Percentiles rank a stretch among this genome's conserved stretches.
These are phyloP conservation scores for Passerina amoena DNA, from an alignment of 2,113 vertebrate species.

Conservation along the genomic window DNA sequence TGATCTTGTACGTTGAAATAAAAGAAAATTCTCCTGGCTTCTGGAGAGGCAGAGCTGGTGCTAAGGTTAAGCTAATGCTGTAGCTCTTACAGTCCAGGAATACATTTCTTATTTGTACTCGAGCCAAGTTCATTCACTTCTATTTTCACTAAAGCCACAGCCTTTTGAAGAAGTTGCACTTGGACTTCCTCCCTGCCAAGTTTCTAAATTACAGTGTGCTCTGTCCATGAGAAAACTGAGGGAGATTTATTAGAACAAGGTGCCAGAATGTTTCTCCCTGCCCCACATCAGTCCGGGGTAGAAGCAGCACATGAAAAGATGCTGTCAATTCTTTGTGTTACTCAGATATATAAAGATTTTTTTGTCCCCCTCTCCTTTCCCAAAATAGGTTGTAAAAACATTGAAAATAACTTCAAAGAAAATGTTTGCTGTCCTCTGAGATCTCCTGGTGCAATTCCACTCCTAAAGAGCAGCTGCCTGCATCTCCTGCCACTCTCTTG, in stretches of 20 bases:
- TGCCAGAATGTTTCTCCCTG: conserved; percentile 8
- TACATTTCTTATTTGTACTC: conserved; percentile 11
- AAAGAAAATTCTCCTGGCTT: background rate
- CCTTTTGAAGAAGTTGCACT: conserved; percentile 59
- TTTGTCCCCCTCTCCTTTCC: background rate
- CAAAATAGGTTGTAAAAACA: background rate
- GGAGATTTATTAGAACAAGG: conserved; percentile 56
- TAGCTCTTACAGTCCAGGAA: background rate
- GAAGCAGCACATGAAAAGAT: background rate
- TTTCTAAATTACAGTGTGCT: conserved; percentile 33
- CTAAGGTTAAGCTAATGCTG: conserved; percentile 41
- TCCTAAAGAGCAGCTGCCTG: background rate
- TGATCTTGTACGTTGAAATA: conserved; percentile 20
- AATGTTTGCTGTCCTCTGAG: background rate
- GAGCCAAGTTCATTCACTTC: conserved; percentile 19
- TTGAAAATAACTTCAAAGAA: background rate
- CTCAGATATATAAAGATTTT: background rate
- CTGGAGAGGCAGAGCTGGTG: background rate
- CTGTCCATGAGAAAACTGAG: conserved; percentile 31
- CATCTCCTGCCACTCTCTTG: background rate
- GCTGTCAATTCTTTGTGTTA: background rate
- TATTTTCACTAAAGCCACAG: conserved; percentile 24
- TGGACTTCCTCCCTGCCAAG: conserved; percentile 44
- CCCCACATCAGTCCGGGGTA: background rate
- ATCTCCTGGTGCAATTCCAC: background rate